Evolutionary conservation across 2,888 invertebrate species (phyloP), one percentile per base, ranked within the genome.

Genomic region (Hypolimnas misippus): DNA sequence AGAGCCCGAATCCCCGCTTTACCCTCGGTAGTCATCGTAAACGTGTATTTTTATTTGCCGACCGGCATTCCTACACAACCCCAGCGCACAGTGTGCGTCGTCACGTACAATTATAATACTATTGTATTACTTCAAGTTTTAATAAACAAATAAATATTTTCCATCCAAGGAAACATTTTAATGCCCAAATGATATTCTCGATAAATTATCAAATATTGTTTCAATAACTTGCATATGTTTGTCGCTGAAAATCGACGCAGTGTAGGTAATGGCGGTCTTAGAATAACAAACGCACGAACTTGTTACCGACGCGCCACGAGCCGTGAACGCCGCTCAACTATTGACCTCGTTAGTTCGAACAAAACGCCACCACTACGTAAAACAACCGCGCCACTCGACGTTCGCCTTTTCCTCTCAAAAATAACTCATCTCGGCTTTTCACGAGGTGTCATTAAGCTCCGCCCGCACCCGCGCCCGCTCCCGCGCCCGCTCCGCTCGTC

Each of bases 381-480:
- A 89, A 90, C 89, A 90, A 89, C 81, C 86, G 81, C 79, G 75
- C 76, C 84, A 87, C 87, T 89, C 81, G 80, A 81, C 86, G 88
- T 84, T 84, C 81, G 89, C 90, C 89, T 91, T 91, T 91, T 92
- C 85, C 89, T 86, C 90, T 91, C 87, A 82, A 89, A 90, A 89
- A 89, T 89, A 90, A 89, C 90, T 90, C 90, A 90, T 90, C 90
- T 84, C 88, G 83, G 78, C 85, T 84, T 87, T 87, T 87, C 87
- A 85, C 82, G 83, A 85, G 88, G 86, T 89, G 87, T 89, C 89
- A 90, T 89, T 90, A 90, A 88, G 81, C 84, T 87, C 86, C 84
- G 70, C 69, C 69, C 74, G 68, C 65, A 71, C 69, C 69, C 72
- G 62, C 69, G 69, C 78, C 79, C 75, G 73, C 76, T 77, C 35